These are phyloP conservation scores for Hemistola chrysoprasaria DNA, from an alignment of 2,888 invertebrate genomes.

Conservation along the genomic window DNA sequence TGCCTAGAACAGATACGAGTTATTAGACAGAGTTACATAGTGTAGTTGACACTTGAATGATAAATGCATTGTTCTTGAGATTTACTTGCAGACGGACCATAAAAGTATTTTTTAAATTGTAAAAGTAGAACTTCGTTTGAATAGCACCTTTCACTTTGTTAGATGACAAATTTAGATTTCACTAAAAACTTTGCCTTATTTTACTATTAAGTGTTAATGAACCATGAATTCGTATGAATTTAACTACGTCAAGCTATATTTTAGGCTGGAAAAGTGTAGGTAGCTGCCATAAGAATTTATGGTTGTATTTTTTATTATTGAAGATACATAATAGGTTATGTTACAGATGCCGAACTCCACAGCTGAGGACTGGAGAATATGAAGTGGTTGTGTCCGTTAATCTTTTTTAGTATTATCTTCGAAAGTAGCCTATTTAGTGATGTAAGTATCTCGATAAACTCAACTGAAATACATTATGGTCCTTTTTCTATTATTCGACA, in stretches of 20 bases:
- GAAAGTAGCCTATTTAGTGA: conserved; percentile 46
- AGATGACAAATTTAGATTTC: not conserved
- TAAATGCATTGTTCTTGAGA: conserved; percentile 64
- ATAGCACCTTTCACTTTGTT: conserved; percentile 5
- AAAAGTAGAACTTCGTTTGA: conserved; percentile 14
- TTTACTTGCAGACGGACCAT: conserved; percentile 34
- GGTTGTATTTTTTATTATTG: not conserved
- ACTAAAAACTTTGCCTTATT: conserved; percentile 6
- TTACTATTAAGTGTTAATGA: not conserved
- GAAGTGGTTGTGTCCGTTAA: conserved; percentile 57
- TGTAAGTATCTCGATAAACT: conserved; percentile 43
- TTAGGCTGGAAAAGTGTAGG: too few species aligned
- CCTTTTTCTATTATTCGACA: conserved; percentile 6
- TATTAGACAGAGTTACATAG: conserved; percentile 31
- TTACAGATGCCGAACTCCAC: conserved; percentile 55
- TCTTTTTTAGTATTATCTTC: conserved; percentile 49
- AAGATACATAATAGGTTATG: conserved; percentile 2
- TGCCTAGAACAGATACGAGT: conserved; percentile 35
- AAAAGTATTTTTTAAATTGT: conserved; percentile 22
- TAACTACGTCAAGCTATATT: too few species aligned
- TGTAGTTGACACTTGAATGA: conserved; percentile 28
- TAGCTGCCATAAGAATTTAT: not conserved
- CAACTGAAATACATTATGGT: conserved; percentile 4
- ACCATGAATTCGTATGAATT: too few species aligned
- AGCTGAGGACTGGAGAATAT: conserved; percentile 53